A percentile compares a stretch with the other conserved stretches of the same genome.
Conservation (phyloP, 1,140 invertebrate species). For the Drosophila arawakana region DNA sequence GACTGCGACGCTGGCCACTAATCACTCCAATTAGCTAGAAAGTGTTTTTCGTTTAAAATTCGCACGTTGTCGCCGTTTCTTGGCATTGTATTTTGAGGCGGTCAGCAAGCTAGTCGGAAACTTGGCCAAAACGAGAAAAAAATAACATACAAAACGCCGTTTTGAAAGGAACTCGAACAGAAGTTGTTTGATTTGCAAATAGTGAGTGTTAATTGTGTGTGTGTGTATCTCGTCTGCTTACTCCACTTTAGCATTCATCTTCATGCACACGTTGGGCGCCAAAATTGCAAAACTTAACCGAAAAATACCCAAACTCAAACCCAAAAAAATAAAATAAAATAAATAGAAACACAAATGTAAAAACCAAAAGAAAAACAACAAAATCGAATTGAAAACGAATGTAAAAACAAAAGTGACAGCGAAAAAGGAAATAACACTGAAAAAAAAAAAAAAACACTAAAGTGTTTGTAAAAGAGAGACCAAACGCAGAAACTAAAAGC, state of each 20-base stretch:
- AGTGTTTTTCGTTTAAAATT: constrained; percentile 83
- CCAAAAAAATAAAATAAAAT: constrained; percentile 9
- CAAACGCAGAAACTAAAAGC: constrained; percentile 27
- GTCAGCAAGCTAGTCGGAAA: constrained; percentile 53
- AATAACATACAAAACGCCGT: too few relatives aligned
- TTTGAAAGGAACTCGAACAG: not conserved
- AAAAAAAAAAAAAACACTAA: constrained; percentile 7
- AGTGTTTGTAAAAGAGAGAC: constrained; percentile 20
- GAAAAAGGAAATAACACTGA: constrained; percentile 10
- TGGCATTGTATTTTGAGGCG: constrained; percentile 77
- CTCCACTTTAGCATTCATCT: not conserved
- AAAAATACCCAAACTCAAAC: constrained; percentile 1
- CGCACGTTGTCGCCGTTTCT: constrained; percentile 83
- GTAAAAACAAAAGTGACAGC: constrained; percentile 4
- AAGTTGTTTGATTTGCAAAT: not conserved
- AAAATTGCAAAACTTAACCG: constrained; percentile 26
- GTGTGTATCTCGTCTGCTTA: not conserved
- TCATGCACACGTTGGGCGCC: constrained; percentile 20
- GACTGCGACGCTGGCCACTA: constrained; percentile 64
- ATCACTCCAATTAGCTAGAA: constrained; percentile 82
- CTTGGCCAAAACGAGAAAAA: constrained; percentile 46
- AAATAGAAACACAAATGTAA: constrained; percentile 4
- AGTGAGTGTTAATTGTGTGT: not conserved
- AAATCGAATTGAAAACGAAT: constrained; percentile 8
- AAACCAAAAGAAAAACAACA: constrained; percentile 7